Base-by-base conservation (phyloP, 64 coral and sea anemone genomes). In the Platygyra sinensis region DNA sequence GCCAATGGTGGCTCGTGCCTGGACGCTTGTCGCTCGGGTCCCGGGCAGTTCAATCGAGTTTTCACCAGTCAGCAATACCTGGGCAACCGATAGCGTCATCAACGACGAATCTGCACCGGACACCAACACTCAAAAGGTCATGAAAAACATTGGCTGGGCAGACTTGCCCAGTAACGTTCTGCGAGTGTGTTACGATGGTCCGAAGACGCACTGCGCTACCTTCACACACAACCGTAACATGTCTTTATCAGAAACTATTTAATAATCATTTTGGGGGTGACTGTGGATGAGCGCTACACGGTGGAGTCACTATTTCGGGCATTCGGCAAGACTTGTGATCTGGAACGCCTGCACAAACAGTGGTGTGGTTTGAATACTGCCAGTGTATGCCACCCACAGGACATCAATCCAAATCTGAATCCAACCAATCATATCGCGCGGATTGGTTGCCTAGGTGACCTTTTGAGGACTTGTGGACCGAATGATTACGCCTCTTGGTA, bases 181-280 rank as follows among this genome's bases (percentile, higher is more conserved):
- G 0, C 73, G 86, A 46, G 90, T 98, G 14, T 98, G 96, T 72
- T 98, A 92, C 30, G 96, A 98, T 52, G 92, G 96, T 14, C 62
- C 89, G 3, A 88, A 92, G 51, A 69, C 92, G 17, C 96, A 98
- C 79, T 98, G 96, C 30, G 96, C 92, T 2, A 88, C 83, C 15
- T 98, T 98, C 54, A 94, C 96, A 3, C 96, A 98, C 57, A 94
- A 98, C 39, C 94, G 91, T 31, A 86, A 81, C 8, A 86, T 98
- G 76, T 76, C 96, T 67, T 80, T 98, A 32, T 83, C 92, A 30
- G 96, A 98, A n/a, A 67, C 63, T 98, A 39, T 98, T 98, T 86
- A 98, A 98, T 74, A 98, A 98, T 83, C 96, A 98, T 77, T 98
- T 98, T 79, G 96, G 96, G n/a, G 11, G 93, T 98, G 20, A 51